Conservation (phyloP, 53 echinoderm and acorn worm species). For the Holothuria scabra region DNA sequence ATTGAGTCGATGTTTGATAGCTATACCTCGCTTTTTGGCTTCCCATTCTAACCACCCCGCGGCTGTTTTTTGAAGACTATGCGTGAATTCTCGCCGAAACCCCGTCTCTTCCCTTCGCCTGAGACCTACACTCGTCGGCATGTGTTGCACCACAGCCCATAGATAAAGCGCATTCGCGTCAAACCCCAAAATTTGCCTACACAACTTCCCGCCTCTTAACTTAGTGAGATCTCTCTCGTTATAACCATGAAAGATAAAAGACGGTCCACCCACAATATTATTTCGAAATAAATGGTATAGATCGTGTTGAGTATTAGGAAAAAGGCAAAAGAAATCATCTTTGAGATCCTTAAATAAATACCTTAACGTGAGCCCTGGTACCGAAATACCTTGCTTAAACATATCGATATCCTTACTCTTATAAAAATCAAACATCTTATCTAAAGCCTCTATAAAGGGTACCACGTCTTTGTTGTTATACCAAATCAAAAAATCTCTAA, state of each 20-base stretch:
- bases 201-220: not conserved
- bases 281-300: not conserved
- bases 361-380: no score
- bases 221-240: constrained; percentile 32
- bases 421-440: no score
- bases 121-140: constrained; percentile 41
- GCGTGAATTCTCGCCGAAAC: constrained; percentile 26
- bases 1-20: constrained; percentile 38
- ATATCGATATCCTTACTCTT: no score
- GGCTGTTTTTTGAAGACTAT: constrained; percentile 28
- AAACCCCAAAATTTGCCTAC: constrained; percentile 34
- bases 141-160: constrained; percentile 37
- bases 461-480: constrained; percentile 66
- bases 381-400: no score
- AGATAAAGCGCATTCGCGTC: no score
- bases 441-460: constrained; percentile 59
- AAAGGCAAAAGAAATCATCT: constrained; percentile 30
- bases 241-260: constrained; percentile 44
- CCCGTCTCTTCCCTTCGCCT: constrained; percentile 15
- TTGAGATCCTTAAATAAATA: no score
- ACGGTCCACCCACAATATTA: constrained; percentile 8
- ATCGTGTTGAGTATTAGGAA: not conserved
- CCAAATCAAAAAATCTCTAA: constrained; percentile 52
- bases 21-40: constrained; percentile 1
- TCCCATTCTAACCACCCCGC: constrained; percentile 61